Conservation (phyloP, 2,888 invertebrate genomes). For the Agyllia agylla region DNA sequence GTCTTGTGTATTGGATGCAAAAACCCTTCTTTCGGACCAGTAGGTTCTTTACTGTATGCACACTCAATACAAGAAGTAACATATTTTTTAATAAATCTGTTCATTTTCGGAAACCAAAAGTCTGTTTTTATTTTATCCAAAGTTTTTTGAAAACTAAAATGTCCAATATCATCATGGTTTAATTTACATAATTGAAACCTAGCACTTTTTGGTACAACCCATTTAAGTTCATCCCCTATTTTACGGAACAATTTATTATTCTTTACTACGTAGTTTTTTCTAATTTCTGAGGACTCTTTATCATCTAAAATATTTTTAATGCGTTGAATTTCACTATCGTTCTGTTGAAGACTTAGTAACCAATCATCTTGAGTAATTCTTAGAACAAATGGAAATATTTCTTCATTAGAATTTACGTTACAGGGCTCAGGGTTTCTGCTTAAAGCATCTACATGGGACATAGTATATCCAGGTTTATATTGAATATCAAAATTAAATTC, state of each 20-base stretch:
- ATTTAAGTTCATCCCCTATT: constrained; percentile 13
- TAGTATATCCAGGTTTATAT: not conserved
- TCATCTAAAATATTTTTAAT: constrained; percentile 68
- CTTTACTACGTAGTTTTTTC: constrained; percentile 52
- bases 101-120: constrained; percentile 15
- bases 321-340: constrained; percentile 44
- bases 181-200: constrained; percentile 69
- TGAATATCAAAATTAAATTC: not conserved
- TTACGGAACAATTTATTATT: constrained; percentile 29
- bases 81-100: constrained; percentile 10
- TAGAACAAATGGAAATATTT: not conserved
- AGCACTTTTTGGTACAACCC: constrained; percentile 68
- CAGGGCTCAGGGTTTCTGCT: not conserved
- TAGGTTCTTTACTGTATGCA: not conserved
- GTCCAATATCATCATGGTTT: constrained; percentile 78
- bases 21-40: not conserved
- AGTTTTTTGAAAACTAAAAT: constrained; percentile 57
- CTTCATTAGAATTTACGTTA: not conserved
- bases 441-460: constrained; percentile 13
- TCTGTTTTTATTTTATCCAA: constrained; percentile 6
- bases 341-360: constrained; percentile 62
- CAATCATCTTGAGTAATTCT: constrained; percentile 45
- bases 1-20: not conserved
- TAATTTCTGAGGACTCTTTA: constrained; percentile 64
- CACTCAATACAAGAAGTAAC: not conserved